These are phyloP conservation scores for Megaptera novaeangliae DNA, from an alignment of 2,113 vertebrate genomes.

Conservation along the genomic window DNA sequence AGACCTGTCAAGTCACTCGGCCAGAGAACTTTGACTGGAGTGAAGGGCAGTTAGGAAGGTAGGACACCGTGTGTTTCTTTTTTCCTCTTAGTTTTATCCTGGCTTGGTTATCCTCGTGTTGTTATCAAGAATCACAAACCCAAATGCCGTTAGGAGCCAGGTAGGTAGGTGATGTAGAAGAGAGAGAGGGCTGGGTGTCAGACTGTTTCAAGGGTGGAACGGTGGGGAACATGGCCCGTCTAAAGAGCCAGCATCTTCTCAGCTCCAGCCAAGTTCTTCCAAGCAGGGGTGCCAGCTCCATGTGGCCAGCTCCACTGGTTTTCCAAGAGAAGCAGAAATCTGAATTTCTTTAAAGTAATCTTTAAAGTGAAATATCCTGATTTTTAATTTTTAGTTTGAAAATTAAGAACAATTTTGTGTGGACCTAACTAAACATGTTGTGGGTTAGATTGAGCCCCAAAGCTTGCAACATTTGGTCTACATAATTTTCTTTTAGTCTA, in stretches of 20 bases:
- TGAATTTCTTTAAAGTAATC: background rate
- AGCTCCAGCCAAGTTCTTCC: background rate
- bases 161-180: background rate
- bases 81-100: background rate
- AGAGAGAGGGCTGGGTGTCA: background rate
- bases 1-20: background rate
- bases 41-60: background rate
- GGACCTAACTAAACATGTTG: background rate
- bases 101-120: background rate
- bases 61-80: background rate
- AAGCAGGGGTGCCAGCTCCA: background rate
- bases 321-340: background rate
- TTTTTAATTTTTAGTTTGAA: background rate
- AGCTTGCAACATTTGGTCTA: background rate
- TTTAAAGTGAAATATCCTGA: background rate
- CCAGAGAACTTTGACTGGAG: background rate
- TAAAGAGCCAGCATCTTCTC: background rate
- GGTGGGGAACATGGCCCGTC: fast-evolving
- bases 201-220: background rate
- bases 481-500: background rate
- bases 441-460: background rate
- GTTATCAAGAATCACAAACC: background rate
- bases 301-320: background rate
- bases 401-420: background rate
- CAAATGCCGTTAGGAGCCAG: background rate